These are phyloP conservation scores for Eudasyphora cyanicolor DNA, from an alignment of 2,888 invertebrate genomes.

Conservation along the genomic window DNA sequence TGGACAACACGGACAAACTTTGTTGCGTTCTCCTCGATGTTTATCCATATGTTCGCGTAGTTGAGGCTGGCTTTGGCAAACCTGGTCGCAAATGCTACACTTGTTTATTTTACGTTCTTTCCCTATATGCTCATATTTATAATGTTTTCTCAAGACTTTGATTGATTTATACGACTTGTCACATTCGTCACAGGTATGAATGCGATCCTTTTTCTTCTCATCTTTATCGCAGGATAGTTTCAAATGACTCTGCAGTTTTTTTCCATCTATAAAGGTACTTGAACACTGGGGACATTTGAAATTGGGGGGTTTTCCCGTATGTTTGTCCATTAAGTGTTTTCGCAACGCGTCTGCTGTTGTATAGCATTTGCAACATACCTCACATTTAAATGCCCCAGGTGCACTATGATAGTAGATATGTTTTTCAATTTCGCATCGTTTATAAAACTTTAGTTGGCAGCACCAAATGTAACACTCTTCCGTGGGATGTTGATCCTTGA, in stretches of 20 bases:
- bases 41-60: background rate
- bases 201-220: too few relatives aligned
- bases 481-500: background rate
- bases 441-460: background rate
- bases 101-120: background rate
- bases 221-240: too few relatives aligned
- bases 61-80: background rate
- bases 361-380: background rate
- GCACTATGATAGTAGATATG: background rate
- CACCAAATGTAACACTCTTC: background rate
- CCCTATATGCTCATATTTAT: background rate
- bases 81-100: background rate
- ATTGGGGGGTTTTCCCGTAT: too few relatives aligned
- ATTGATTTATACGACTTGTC: background rate
- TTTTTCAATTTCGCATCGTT: background rate
- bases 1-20: background rate
- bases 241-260: too few relatives aligned
- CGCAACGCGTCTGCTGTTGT: background rate
- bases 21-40: background rate
- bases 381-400: background rate
- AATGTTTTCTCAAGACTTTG: background rate
- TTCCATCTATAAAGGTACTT: too few relatives aligned
- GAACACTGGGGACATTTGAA: too few relatives aligned
- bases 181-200: background rate
- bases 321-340: too few relatives aligned